A percentile compares a stretch with the other conserved stretches of the same genome.
Conservation (phyloP, 2,888 invertebrate species). For the Harmothoe impar region DNA sequence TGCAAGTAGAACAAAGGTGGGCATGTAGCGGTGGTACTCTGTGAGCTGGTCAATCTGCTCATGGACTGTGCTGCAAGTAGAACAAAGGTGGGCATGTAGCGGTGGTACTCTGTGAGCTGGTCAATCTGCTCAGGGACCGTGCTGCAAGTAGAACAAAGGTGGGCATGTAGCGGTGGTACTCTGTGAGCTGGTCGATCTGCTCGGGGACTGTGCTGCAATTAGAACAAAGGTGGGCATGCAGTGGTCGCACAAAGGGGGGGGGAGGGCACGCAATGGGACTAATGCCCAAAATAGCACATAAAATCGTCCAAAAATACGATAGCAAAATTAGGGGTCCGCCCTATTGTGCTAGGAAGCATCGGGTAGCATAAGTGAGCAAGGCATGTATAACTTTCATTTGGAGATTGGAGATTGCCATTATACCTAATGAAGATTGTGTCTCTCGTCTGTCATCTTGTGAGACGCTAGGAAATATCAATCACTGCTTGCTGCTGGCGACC, state of each 20-base stretch:
- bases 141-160: constrained; percentile 69
- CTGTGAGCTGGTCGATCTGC: constrained; percentile 61
- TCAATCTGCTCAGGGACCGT: constrained; percentile 37
- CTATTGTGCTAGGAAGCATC: no score
- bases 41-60: constrained; percentile 61
- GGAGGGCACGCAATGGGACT: no score
- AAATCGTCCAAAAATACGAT: no score
- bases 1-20: constrained; percentile 68
- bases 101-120: constrained; percentile 66
- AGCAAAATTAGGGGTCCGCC: no score
- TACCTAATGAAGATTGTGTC: no score
- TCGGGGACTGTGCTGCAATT: constrained; percentile 36
- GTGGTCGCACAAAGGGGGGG: constrained; percentile 67
- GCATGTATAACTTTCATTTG: no score
- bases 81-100: constrained; percentile 69
- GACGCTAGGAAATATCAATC: no score
- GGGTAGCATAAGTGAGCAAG: no score
- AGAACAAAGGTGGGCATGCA: constrained; percentile 69
- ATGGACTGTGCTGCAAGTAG: constrained; percentile 26
- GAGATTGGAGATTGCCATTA: no score
- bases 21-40: constrained; percentile 66
- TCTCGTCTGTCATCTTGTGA: no score
- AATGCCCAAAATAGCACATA: no score
- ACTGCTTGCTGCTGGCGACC: no score
- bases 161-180: constrained; percentile 68